Evolutionary conservation across 2,113 vertebrate genomes (phyloP).

Genomic region (Halichoeres trimaculatus): DNA sequence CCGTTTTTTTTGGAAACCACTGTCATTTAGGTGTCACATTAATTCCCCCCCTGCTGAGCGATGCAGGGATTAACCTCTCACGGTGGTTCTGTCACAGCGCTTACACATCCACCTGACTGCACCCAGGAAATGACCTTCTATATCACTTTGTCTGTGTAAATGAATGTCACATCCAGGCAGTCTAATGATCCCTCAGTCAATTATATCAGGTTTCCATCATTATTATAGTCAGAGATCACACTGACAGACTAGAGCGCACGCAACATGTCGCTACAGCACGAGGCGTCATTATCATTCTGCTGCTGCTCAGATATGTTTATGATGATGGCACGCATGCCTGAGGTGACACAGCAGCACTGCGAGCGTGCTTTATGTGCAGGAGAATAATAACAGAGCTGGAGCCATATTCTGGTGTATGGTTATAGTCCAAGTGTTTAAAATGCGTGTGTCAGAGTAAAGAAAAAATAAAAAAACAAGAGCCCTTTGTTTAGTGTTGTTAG

Average conservation of each 20-base stretch:
- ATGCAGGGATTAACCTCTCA: conserved; percentile 64
- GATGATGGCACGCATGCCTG: conserved; percentile 59
- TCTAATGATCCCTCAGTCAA: conserved; percentile 60
- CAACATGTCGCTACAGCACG: conserved; percentile 9
- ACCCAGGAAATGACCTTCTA: conserved; percentile 52
- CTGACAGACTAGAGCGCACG: conserved; percentile 6
- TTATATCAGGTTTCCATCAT: conserved; percentile 57
- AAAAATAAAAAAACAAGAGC: conserved; percentile 15
- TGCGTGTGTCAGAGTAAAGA: background rate
- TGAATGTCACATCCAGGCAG: conserved; percentile 62
- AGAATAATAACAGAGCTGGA: conserved; percentile 15
- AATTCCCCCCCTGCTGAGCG: conserved; percentile 47
- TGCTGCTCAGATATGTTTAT: conserved; percentile 62
- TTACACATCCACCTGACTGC: conserved; percentile 44
- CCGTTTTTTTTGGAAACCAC: conserved; percentile 71
- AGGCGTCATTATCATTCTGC: conserved; percentile 47
- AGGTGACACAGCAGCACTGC: conserved; percentile 33
- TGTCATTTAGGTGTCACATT: conserved; percentile 72
- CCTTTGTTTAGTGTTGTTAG: background rate
- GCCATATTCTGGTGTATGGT: background rate
- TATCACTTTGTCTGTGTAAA: conserved; percentile 59
- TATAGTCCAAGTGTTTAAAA: conserved; percentile 23
- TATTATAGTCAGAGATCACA: conserved; percentile 45
- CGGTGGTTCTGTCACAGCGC: conserved; percentile 24
- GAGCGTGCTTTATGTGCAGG: conserved; percentile 48